Percentiles rank a stretch among this genome's conserved stretches.
Evolutionary conservation across 2,113 vertebrate genomes (phyloP).

Genomic region (Nyctibius bracteatus): DNA sequence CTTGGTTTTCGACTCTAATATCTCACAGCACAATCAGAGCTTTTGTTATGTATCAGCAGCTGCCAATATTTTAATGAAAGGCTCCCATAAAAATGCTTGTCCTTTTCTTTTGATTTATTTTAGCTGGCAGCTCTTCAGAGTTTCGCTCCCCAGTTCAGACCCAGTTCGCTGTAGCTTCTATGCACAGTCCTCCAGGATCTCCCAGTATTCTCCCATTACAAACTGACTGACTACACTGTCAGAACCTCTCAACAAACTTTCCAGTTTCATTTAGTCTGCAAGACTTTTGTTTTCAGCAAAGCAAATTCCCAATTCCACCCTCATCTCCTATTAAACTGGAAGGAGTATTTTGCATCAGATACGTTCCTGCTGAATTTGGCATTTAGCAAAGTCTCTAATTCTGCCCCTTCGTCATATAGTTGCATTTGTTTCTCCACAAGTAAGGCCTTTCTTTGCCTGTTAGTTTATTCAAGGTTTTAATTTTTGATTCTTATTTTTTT

Average conservation of each 20-base stretch:
- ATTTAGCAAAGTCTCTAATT: not conserved
- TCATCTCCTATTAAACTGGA: not conserved
- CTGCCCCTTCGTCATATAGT: not conserved
- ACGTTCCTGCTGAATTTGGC: not conserved
- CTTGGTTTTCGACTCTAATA: conserved; percentile 39
- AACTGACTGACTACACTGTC: not conserved
- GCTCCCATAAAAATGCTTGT: conserved; percentile 26
- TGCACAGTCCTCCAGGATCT: not conserved
- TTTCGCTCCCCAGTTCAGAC: conserved; percentile 14
- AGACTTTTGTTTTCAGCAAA: not conserved
- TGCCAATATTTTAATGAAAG: conserved; percentile 64
- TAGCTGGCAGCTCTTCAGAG: conserved; percentile 21
- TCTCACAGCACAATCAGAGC: conserved; percentile 48
- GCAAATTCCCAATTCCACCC: not conserved
- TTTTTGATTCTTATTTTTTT: not conserved
- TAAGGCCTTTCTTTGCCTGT: not conserved
- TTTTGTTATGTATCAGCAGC: conserved; percentile 64
- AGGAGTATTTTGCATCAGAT: not conserved
- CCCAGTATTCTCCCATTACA: not conserved
- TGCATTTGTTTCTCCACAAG: not conserved
- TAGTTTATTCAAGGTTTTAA: not conserved
- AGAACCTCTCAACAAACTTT: not conserved
- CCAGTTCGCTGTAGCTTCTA: not conserved
- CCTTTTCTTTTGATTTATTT: conserved; percentile 51
- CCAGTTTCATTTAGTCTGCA: not conserved